Evolutionary conservation across 2,113 vertebrate genomes (phyloP), one percentile per base, ranked within the genome.

Genomic region (Genyomyrus donnyi): DNA sequence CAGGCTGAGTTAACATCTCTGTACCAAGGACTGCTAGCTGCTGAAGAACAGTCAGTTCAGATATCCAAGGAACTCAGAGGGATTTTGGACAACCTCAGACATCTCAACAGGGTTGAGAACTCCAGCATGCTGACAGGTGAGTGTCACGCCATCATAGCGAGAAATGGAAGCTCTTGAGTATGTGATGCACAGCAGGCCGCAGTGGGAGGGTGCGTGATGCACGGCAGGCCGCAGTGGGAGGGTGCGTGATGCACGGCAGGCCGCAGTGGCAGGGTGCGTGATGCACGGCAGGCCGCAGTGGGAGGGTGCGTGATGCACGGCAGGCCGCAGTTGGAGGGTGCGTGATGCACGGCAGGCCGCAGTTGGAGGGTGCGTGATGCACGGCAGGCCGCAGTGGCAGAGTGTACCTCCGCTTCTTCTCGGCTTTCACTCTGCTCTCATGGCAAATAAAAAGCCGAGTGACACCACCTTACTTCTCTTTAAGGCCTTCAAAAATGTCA

Each of bases 41-140:
- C 95, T 24, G 95, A 97, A 92, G 91, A 95, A 90, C 91, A 95
- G 93, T 96, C 93, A 13, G 91, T 88, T 70, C 93, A 90, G 91
- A 94, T 95, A 89, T 95, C 84, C 10, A 91, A 52, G 0, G 92
- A 97, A 17, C 92, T 98, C 89, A 93, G 84, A 50, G 87, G 31
- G 53, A 90, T 93, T 87, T 88, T 97, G 15, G 89, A 92, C 24
- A 91, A 93, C 91, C 92, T 97, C 45, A 96, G 91, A 53, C 52
- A 42, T 83, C 9, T 91, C 2, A 66, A 93, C 17, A 91, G 50
- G 88, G 84, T 86, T 89, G 84, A 70, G 90, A 88, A 87, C 74
- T 10, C 6, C 10, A 5, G 10, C 35, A 91, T 88, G 89, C 19
- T 39, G n/a, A 92, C 92, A 94, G 95, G 96, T 97, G 56, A 50